Base-by-base conservation (phyloP, 2,888 invertebrate genomes). In the Onthophagus sagittarius region DNA sequence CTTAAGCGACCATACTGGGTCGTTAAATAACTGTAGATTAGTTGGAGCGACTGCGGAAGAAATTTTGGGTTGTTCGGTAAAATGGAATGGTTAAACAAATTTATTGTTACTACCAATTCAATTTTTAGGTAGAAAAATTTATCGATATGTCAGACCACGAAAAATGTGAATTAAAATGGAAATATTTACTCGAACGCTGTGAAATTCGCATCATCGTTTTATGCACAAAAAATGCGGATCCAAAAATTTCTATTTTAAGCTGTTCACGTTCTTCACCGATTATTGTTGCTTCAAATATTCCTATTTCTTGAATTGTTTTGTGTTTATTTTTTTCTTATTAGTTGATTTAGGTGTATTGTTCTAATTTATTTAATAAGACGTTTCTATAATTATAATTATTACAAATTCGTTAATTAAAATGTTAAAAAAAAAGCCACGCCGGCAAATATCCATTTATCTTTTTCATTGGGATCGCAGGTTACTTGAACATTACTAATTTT, bases 1-100 rank as follows among this genome's bases (percentile, higher is more conserved):
- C 2, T 85, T 93, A 62, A 87, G 90, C 6, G 93, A 93, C 82
- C 92, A 92, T 76, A 92, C 93, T 0, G 93, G 92, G 6, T 90
- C 91, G 31, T 77, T 93, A 14, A 81, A 84, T 0, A 90, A 87
- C 75, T 84, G 90, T 70, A 86, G 89, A 7, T 84, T 93, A 7
- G 88, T 87, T 23, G 86, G 90, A n/a, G 84, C 85, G 72, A 83
- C 87, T 64, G 88, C 92, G 0, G 90, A 90, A 81, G 86, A 86
- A n/a, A 83, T 89, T 7, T 83, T 93, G 6, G 88, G 88, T 67
- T 86, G 88, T 77, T 85, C 87, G 14, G 91, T 90, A 86, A 86
- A 79, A 39, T 9, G 13, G 7, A 33, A 14, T 6, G 15, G 15
- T 63, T 72, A 69, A 14, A 69, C 71, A 65, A 32, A 64, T 39